These are phyloP conservation scores for Rhabdomys pumilio DNA, from an alignment of 2,797 vertebrate genomes.

Conservation along the genomic window DNA sequence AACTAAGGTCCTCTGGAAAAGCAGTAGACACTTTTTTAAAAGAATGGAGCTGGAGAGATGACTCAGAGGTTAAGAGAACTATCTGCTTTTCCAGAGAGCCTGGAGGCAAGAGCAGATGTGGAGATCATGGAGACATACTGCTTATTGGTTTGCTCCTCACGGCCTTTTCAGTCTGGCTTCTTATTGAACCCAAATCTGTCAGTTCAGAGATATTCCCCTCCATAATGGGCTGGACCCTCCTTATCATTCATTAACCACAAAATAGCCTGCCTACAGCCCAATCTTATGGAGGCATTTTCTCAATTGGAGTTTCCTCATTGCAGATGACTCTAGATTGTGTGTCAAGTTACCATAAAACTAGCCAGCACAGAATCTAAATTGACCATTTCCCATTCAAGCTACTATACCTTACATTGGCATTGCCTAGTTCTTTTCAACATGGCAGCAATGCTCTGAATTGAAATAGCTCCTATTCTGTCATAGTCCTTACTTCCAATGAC, in stretches of 20 bases:
- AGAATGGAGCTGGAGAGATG: not conserved
- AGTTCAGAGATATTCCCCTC: not conserved
- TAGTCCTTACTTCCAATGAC: not conserved
- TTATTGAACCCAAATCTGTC: not conserved
- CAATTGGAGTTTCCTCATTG: not conserved
- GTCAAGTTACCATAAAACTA: not conserved
- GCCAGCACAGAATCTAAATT: not conserved
- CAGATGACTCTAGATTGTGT: not conserved
- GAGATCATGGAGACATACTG: not conserved
- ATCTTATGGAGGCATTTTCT: not conserved
- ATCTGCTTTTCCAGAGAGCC: not conserved
- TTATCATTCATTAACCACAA: not conserved
- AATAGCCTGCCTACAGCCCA: not conserved
- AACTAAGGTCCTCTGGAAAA: not conserved
- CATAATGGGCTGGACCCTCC: not conserved
- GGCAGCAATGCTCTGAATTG: not conserved
- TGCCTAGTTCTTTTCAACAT: conserved; percentile 18
- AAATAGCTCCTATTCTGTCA: not conserved
- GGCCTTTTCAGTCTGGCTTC: not conserved
- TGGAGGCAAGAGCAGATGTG: not conserved
- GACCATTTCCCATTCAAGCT: not conserved
- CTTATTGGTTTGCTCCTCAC: not conserved
- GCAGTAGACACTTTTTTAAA: not conserved
- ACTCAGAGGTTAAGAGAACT: not conserved
- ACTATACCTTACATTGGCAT: not conserved